These are phyloP conservation scores for Dastarcus helophoroides DNA, from an alignment of 2,888 invertebrate species.

Conservation along the genomic window DNA sequence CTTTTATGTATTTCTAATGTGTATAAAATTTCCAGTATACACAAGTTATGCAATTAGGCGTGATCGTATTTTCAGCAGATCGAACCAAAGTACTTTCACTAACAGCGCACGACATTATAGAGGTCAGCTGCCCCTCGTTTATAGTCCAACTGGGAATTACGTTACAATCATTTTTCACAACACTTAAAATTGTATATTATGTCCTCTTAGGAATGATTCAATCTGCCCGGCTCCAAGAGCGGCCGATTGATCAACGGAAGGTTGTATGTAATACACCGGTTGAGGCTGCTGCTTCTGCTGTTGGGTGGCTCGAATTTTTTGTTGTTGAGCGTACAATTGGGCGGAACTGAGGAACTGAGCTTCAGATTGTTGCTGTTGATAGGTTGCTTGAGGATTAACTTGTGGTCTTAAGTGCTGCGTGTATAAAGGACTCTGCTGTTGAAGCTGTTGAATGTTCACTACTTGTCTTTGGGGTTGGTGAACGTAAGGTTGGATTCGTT, in stretches of 20 bases:
- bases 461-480: conserved; percentile 42
- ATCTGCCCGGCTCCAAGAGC: conserved; percentile 55
- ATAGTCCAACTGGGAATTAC: background rate
- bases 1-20: conserved; percentile 14
- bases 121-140: conserved; percentile 12
- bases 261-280: conserved; percentile 51
- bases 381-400: conserved; percentile 23
- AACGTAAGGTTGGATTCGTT: conserved; percentile 64
- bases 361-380: conserved; percentile 57
- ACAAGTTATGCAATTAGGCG: conserved; percentile 25
- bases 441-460: conserved; percentile 48
- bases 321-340: conserved; percentile 39
- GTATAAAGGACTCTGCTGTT: conserved; percentile 43
- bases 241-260: conserved; percentile 27
- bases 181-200: conserved; percentile 48
- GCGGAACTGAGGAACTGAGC: conserved; percentile 46
- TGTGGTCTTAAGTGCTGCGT: conserved; percentile 24
- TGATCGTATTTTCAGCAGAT: conserved; percentile 18
- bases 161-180: background rate
- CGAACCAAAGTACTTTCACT: conserved; percentile 24
- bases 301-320: conserved; percentile 36
- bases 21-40: conserved; percentile 19
- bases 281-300: conserved; percentile 29
- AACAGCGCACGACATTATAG: conserved; percentile 14
- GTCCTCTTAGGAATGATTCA: conserved; percentile 67